These are phyloP conservation scores for Morphnarchus princeps DNA, from an alignment of 2,113 vertebrate genomes.

Conservation along the genomic window DNA sequence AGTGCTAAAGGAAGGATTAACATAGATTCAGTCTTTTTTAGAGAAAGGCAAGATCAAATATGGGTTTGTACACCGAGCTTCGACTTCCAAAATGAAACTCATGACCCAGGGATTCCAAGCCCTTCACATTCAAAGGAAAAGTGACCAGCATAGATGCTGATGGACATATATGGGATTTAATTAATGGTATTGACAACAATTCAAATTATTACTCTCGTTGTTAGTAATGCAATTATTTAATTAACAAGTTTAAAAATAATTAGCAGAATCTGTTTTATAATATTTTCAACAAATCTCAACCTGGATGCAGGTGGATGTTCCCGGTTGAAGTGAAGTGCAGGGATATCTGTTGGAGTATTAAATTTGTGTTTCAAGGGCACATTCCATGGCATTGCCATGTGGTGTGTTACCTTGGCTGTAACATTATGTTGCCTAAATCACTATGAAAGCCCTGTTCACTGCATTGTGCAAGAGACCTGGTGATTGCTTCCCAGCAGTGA, in stretches of 20 bases:
- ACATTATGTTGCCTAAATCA: slow-evolving; percentile 12
- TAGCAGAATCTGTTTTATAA: neutral
- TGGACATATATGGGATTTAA: neutral
- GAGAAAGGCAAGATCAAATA: neutral
- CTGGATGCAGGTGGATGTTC: neutral
- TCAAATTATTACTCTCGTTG: neutral
- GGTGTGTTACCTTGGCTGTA: slow-evolving; percentile 36
- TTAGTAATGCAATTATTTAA: neutral
- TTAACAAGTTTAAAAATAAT: neutral
- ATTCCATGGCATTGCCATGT: neutral
- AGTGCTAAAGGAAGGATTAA: neutral
- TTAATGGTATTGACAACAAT: neutral
- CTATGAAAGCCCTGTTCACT: neutral
- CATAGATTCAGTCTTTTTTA: neutral
- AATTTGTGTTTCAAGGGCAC: neutral
- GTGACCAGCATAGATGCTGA: neutral
- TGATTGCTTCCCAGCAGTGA: slow-evolving; percentile 57
- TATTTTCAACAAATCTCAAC: neutral
- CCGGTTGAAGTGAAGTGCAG: neutral
- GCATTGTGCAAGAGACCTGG: slow-evolving; percentile 54
- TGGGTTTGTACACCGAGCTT: neutral
- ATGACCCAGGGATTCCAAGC: neutral
- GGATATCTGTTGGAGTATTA: neutral
- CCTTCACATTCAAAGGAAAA: neutral
- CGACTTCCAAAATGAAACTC: neutral